Conservation (phyloP, 2,888 invertebrate genomes). For the Electrophaes corylata region DNA sequence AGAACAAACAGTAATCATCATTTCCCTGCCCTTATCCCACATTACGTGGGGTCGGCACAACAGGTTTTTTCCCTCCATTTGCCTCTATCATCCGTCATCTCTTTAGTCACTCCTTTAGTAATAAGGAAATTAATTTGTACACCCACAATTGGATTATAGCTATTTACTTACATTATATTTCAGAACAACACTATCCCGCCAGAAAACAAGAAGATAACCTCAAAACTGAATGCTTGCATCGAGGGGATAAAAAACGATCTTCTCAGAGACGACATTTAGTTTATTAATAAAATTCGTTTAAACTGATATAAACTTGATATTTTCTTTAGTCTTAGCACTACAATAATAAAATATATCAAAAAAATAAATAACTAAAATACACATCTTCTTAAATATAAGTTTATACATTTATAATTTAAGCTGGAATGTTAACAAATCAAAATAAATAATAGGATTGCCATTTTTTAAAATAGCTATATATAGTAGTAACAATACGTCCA, state of each 20-base stretch:
- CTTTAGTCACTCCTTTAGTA: too few relatives aligned
- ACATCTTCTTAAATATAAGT: constrained; percentile 40
- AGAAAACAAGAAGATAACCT: constrained; percentile 59
- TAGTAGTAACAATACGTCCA: constrained; percentile 4
- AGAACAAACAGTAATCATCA: too few relatives aligned
- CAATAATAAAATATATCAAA: constrained; percentile 56
- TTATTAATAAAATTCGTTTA: constrained; percentile 56
- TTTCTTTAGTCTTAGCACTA: constrained; percentile 52
- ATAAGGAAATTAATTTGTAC: not conserved
- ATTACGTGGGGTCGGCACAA: too few relatives aligned
- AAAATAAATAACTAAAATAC: constrained; percentile 51
- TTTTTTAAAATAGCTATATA: not conserved
- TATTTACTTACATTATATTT: constrained; percentile 35
- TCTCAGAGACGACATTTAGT: constrained; percentile 68
- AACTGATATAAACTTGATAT: constrained; percentile 52
- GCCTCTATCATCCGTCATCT: too few relatives aligned
- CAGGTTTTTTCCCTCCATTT: too few relatives aligned
- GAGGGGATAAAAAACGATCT: constrained; percentile 66
- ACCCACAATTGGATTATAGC: not conserved
- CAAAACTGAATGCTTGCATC: constrained; percentile 58
- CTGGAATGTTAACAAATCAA: constrained; percentile 46
- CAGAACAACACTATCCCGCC: constrained; percentile 67
- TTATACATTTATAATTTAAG: constrained; percentile 29
- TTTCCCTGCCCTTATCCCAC: too few relatives aligned
- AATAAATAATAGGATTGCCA: constrained; percentile 21